phyloP scores from a whole-genome alignment of 2,888 invertebrate genomes.

The Meloe dianella region DNA sequence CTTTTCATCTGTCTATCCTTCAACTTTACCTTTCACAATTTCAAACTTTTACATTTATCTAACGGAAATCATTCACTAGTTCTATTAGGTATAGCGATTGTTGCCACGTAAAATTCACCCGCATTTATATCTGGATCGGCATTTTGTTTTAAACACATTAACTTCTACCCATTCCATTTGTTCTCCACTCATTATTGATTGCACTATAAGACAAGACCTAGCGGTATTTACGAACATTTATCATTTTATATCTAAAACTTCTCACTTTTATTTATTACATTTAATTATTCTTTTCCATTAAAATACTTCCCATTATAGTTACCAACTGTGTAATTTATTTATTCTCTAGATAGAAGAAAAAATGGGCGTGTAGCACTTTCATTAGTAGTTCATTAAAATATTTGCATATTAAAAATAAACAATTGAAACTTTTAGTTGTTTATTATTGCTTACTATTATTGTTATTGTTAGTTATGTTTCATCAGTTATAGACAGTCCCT shows the following conservation, averaged over 20 bases:
- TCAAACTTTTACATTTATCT: conserved; percentile 29
- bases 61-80: neutral
- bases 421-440: neutral
- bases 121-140: neutral
- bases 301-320: neutral
- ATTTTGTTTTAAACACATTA: conserved; percentile 6
- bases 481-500: conserved; percentile 41
- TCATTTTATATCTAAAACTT: neutral
- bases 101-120: conserved; percentile 6
- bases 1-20: conserved; percentile 52
- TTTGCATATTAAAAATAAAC: neutral
- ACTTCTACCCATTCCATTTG: conserved; percentile 17
- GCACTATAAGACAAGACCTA: neutral
- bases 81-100: neutral
- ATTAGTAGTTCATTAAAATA: neutral
- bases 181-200: conserved; percentile 1
- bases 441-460: neutral
- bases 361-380: neutral
- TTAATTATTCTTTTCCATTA: neutral
- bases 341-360: neutral
- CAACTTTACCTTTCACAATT: conserved; percentile 32
- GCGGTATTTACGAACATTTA: neutral
- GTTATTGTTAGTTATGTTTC: conserved; percentile 20
- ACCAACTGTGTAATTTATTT: conserved; percentile 1
- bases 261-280: neutral